Conservation (phyloP, 2,797 vertebrate genomes). For the Lateolabrax maculatus region DNA sequence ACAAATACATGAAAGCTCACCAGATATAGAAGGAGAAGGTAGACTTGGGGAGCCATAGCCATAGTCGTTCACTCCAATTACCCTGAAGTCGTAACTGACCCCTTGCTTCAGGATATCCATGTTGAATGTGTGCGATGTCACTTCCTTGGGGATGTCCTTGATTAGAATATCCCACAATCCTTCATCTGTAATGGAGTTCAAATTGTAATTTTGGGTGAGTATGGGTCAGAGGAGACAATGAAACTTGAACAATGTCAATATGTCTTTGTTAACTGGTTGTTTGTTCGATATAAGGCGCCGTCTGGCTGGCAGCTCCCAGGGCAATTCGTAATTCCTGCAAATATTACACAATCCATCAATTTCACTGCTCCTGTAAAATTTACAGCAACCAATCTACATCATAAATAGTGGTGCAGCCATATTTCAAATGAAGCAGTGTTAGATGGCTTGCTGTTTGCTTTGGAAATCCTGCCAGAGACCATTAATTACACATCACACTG, state of each 20-base stretch:
- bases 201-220: constrained; percentile 11
- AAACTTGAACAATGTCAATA: constrained; percentile 41
- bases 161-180: constrained; percentile 98
- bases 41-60: constrained; percentile 96
- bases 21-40: constrained; percentile 95
- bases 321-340: constrained; percentile 73
- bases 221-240: neutral
- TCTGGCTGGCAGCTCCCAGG: constrained; percentile 43
- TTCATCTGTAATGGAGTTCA: constrained; percentile 87
- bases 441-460: constrained; percentile 51
- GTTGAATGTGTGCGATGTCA: constrained; percentile 96
- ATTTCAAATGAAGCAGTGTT: constrained; percentile 62
- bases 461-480: constrained; percentile 58
- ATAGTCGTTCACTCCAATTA: constrained; percentile 96
- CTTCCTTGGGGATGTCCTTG: constrained; percentile 98
- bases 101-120: constrained; percentile 97
- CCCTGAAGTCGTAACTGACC: constrained; percentile 97
- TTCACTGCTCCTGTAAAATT: constrained; percentile 70
- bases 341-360: constrained; percentile 76
- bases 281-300: constrained; percentile 55
- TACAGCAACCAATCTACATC: constrained; percentile 63
- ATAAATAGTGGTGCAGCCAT: constrained; percentile 59
- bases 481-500: constrained; percentile 65
- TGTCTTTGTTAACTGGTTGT: constrained; percentile 62
- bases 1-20: constrained; percentile 75